A percentile compares a stretch with the other conserved stretches of the same genome.
Evolutionary conservation across 2,113 vertebrate genomes (phyloP).

Genomic region (Pseudopodoces humilis): DNA sequence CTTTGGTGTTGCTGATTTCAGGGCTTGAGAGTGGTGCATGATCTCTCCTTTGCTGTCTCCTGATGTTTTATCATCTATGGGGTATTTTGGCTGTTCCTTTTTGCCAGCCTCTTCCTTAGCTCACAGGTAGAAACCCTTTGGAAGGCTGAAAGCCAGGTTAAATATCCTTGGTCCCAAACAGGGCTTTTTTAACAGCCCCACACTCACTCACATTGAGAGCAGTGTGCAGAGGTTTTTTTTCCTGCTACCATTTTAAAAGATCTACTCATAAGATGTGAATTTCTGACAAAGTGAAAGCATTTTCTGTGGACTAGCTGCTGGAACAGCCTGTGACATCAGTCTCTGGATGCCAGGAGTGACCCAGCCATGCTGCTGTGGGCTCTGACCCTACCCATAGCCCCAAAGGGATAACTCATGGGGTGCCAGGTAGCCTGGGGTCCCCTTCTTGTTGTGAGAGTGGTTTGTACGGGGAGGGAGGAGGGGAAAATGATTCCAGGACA

Average conservation of each 20-base stretch:
- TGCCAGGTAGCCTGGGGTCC: constrained; percentile 55
- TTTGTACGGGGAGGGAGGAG: not conserved
- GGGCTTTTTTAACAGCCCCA: not conserved
- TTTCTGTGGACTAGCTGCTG: constrained; percentile 32
- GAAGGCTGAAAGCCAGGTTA: not conserved
- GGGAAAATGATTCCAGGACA: constrained; percentile 55
- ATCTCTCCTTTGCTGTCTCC: constrained; percentile 5
- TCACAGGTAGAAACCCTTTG: not conserved
- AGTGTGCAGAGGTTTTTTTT: not conserved
- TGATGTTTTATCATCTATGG: constrained; percentile 43
- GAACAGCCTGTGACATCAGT: constrained; percentile 29
- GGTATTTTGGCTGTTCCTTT: not conserved
- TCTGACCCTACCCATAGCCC: constrained; percentile 4
- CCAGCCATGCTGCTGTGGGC: constrained; percentile 21
- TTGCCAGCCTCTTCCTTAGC: constrained; percentile 36
- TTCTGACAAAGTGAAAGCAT: constrained; percentile 18
- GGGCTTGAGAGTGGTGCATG: not conserved
- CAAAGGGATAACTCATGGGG: not conserved
- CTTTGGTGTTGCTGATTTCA: not conserved
- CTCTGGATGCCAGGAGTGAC: not conserved
- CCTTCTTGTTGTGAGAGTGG: constrained; percentile 45
- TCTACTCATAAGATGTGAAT: not conserved
- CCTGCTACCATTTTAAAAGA: not conserved
- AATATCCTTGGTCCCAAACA: not conserved
- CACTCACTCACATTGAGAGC: not conserved